A percentile compares a stretch with the other conserved stretches of the same genome.
Conservation (phyloP, 2,888 invertebrate species). For the Xestia sexstrigata region DNA sequence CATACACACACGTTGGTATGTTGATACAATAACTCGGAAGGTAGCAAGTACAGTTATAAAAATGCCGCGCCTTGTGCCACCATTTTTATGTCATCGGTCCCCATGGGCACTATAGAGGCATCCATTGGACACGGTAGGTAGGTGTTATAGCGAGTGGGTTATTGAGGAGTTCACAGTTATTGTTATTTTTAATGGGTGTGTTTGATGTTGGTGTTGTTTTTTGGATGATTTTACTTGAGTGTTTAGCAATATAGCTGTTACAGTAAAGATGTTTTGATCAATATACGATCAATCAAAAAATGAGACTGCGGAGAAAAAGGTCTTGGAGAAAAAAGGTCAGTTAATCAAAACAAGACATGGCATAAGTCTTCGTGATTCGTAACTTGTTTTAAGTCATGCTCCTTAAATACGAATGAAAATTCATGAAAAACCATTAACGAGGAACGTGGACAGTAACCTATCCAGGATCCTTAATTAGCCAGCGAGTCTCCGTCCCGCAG, state of each 20-base stretch:
- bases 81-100: conserved; percentile 53
- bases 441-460: background rate
- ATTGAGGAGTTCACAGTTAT: conserved; percentile 1
- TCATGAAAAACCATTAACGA: background rate
- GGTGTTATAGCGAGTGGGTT: background rate
- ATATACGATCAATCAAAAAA: too few species aligned
- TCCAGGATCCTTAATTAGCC: background rate
- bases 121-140: conserved; percentile 32
- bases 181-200: conserved; percentile 11
- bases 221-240: background rate
- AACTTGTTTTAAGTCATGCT: background rate
- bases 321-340: too few species aligned
- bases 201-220: background rate
- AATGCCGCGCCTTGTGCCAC: conserved; percentile 25
- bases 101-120: conserved; percentile 45
- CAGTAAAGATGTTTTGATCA: background rate
- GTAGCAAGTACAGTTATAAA: conserved; percentile 46
- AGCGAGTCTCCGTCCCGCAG: background rate
- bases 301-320: too few species aligned
- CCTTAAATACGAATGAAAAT: background rate
- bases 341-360: too few species aligned
- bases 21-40: conserved; percentile 37
- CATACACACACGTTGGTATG: conserved; percentile 18
- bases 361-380: too few species aligned
- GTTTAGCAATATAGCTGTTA: background rate